A percentile compares a stretch with the other conserved stretches of the same genome.
Evolutionary conservation across 2,888 invertebrate species (phyloP).

Genomic region (Smittia aterrima): DNA sequence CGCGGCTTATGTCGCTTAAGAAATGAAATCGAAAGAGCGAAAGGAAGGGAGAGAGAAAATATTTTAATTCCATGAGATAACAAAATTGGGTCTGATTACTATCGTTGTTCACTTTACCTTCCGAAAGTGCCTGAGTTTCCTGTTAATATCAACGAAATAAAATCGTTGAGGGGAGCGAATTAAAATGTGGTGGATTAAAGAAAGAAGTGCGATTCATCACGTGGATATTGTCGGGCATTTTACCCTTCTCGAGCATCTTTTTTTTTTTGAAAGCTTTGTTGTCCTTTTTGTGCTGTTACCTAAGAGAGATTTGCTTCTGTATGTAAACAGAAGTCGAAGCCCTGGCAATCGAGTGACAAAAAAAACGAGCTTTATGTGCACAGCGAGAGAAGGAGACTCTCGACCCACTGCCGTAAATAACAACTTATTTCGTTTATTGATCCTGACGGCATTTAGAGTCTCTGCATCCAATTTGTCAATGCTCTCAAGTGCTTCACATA

Average conservation of each 20-base stretch:
- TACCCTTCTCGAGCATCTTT: neutral
- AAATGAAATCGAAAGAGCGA: neutral
- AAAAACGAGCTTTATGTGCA: neutral
- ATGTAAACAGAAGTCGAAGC: too few species aligned
- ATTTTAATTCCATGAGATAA: neutral
- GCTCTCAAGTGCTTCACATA: constrained; percentile 17
- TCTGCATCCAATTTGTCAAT: constrained; percentile 25
- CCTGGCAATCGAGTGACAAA: neutral
- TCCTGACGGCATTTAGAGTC: constrained; percentile 14
- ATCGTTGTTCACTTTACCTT: neutral
- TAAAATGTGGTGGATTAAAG: neutral
- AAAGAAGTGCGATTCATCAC: neutral
- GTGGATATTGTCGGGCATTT: neutral
- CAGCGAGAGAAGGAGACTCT: neutral
- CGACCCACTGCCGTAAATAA: constrained; percentile 26
- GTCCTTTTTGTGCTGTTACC: neutral
- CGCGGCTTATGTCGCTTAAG: neutral
- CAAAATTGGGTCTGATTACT: neutral
- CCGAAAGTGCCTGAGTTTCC: neutral
- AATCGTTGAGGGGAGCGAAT: neutral
- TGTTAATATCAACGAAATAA: neutral
- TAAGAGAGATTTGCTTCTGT: neutral
- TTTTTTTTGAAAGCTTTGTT: neutral
- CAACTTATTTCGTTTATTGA: constrained; percentile 39
- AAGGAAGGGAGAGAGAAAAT: neutral